phyloP scores from a whole-genome alignment of 2,888 invertebrate genomes.

The Platycheirus rosarum region DNA sequence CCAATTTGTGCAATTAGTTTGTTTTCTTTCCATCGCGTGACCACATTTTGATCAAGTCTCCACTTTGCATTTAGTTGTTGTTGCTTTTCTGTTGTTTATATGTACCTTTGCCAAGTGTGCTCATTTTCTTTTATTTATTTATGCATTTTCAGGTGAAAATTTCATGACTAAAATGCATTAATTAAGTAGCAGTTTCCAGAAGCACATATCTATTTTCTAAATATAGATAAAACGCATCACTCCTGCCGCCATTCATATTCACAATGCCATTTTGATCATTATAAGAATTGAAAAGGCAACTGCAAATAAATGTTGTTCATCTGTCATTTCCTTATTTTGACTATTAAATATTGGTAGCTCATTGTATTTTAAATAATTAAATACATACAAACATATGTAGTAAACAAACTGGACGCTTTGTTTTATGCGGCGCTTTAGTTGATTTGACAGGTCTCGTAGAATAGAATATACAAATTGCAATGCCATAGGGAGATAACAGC shows the following conservation, averaged over 20 bases:
- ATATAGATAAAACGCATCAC: slow-evolving; percentile 60
- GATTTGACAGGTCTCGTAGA: slow-evolving; percentile 8
- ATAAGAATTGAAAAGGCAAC: background rate
- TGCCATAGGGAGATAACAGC: background rate
- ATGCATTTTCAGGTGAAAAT: slow-evolving; percentile 69
- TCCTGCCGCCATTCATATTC: background rate
- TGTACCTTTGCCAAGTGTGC: slow-evolving; percentile 52
- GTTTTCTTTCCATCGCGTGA: slow-evolving; percentile 48
- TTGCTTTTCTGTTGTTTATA: background rate
- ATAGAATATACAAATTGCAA: slow-evolving; percentile 36
- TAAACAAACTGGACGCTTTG: background rate
- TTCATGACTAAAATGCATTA: slow-evolving; percentile 61
- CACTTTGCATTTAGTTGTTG: slow-evolving; percentile 26
- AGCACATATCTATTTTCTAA: slow-evolving; percentile 40
- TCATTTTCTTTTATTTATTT: slow-evolving; percentile 68
- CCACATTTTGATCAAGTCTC: slow-evolving; percentile 41
- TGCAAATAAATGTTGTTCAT: slow-evolving; percentile 10
- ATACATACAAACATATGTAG: slow-evolving; percentile 2
- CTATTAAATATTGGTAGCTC: slow-evolving; percentile 8
- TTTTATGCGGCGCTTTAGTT: background rate
- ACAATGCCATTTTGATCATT: slow-evolving; percentile 6
- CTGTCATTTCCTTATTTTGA: slow-evolving; percentile 27
- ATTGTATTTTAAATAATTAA: slow-evolving; percentile 11
- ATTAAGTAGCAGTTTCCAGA: slow-evolving; percentile 36
- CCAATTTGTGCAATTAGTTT: slow-evolving; percentile 38